Base-by-base conservation (phyloP, 1,140 invertebrate genomes). In the Drosophila littoralis region DNA sequence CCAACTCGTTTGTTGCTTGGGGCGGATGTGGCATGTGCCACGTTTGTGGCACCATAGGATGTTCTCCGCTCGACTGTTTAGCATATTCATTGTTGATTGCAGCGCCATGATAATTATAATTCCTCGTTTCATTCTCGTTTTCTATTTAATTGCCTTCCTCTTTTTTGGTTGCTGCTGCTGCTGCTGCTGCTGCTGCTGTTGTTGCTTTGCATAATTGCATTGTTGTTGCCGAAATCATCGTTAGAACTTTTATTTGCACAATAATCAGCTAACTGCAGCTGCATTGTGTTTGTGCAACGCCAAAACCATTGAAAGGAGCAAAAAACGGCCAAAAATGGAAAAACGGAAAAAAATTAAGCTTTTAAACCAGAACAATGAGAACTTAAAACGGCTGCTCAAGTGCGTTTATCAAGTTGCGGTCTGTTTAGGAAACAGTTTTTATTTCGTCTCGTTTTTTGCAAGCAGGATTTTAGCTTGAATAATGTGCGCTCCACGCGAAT, bases 161-260 rank as follows among this genome's bases (percentile, higher is more conserved):
- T 74, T 59, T 45, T 35, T 69, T 45, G 52, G 17, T 28, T 28
- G 52, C 13, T 48, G 40, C 36, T 67, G 54, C 32, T 59, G 40
- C 55, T 59, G 40, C 55, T 65, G 36, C 17, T 60, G 22, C 22
- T 28, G 58, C 12, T 50, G 40, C 38, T 67, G 54, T 32, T 59
- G 40, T 60, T 65, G 36, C 17, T 60, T 68, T 78, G 82, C 74
- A 84, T 85, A 77, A 85, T 81, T 72, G 75, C 70, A 68, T 86
- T 78, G 78, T 75, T 81, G 74, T 81, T 84, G 77, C 77, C 78
- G 79, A 86, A 86, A 84, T 84, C 81, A 65, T 76, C 79, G 73
- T 86, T 79, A 86, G 78, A 86, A 86, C 85, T 86, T 85, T 86
- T 76, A 86, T 86, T 86, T 86, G 82, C 82, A 86, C 82, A 86